Conservation (phyloP, 2,888 invertebrate species). For the Diadegma fenestrale region DNA sequence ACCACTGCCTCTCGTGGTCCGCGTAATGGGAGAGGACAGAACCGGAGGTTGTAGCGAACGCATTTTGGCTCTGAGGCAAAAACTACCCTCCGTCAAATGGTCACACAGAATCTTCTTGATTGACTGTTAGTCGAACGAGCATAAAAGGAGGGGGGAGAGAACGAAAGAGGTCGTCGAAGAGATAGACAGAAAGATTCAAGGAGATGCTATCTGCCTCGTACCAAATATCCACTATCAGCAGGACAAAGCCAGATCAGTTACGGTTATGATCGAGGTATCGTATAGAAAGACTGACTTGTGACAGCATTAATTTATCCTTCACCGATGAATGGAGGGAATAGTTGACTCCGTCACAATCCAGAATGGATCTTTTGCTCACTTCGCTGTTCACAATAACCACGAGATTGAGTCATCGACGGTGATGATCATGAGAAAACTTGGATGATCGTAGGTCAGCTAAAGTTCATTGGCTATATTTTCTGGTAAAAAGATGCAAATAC, state of each 20-base stretch:
- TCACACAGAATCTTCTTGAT: slow-evolving; percentile 83
- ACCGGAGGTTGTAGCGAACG: slow-evolving; percentile 44
- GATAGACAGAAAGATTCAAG: slow-evolving; percentile 7
- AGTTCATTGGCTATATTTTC: not conserved
- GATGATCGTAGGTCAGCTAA: slow-evolving; percentile 28
- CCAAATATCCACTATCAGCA: slow-evolving; percentile 53
- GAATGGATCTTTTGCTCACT: slow-evolving; percentile 66
- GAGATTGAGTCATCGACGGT: slow-evolving; percentile 24
- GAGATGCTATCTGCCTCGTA: slow-evolving; percentile 42
- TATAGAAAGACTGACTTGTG: slow-evolving; percentile 70
- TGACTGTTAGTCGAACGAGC: slow-evolving; percentile 75
- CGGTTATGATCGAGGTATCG: not conserved
- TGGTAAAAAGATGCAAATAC: slow-evolving; percentile 48
- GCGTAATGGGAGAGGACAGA: slow-evolving; percentile 61
- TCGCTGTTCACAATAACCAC: not conserved
- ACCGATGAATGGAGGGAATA: slow-evolving; percentile 77
- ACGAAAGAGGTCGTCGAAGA: slow-evolving; percentile 35
- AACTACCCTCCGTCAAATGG: slow-evolving; percentile 73
- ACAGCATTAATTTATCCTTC: slow-evolving; percentile 78
- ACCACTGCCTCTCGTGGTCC: slow-evolving; percentile 58
- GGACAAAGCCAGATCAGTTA: slow-evolving; percentile 18
- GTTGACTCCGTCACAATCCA: slow-evolving; percentile 73
- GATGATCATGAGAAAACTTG: slow-evolving; percentile 5
- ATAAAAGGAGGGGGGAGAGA: slow-evolving; percentile 40
- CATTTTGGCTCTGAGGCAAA: slow-evolving; percentile 45